Base-by-base conservation (phyloP, 1,140 invertebrate species). In the Pantala flavescens region DNA sequence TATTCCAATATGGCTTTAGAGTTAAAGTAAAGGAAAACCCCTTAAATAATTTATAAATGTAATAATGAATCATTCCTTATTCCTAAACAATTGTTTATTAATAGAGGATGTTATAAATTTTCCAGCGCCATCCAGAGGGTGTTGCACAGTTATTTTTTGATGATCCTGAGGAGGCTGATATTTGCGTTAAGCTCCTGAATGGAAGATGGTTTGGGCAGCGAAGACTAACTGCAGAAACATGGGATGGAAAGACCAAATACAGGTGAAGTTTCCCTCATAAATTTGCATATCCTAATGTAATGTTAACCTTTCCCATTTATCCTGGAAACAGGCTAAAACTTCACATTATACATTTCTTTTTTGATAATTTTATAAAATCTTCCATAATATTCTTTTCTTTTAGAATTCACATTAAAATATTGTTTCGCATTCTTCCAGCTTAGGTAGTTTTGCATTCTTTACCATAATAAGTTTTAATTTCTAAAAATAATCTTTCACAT, bases 161-260 rank as follows among this genome's bases (percentile, higher is more conserved):
- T 75, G 90, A 92, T 42, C 88, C 94, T 0, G 95, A 97, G 81
- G 90, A 93, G 79, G 96, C 97, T 0, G 96, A 99, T 84, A 85
- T 89, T 49, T 97, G 96, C 74, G 89, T 99, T 16, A 85, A 89
- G 77, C 86, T 95, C 70, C 87, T 99, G 78, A 93, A 99, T 84
- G 92, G 93, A 0, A 86, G 96, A n/a, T 96, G 92, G 87, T 98
- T 98, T 84, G 91, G 90, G 3, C 90, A 96, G 79, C 85, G 93
- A 36, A 87, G 91, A 82, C 86, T 99, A 23, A 88, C 85, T 7
- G 97, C 96, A 2, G 90, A 91, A 80, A 90, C 91, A 75, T 99
- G 96, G 94, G 97, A 99, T 86, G 98, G 98, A 9, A 92, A 91
- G 81, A 96, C 94, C 0, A 98, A 97, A 82, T 98, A 93, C 83